These are phyloP conservation scores for Morphnarchus princeps DNA, from an alignment of 2,113 vertebrate species.

Conservation along the genomic window DNA sequence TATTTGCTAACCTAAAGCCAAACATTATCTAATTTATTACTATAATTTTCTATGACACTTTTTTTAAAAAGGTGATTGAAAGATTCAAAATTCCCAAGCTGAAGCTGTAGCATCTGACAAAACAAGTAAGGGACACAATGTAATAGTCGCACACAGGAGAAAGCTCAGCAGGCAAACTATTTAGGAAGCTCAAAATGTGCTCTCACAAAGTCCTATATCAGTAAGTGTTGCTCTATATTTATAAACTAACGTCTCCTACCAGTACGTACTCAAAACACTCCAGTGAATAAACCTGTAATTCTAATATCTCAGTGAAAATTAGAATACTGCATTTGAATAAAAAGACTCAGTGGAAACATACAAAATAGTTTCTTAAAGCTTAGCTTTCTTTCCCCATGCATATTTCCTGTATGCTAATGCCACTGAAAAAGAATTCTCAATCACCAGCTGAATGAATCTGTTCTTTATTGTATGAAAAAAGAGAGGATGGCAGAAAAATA, in stretches of 20 bases:
- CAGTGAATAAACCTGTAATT: neutral
- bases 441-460: neutral
- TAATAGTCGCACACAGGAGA: neutral
- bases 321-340: neutral
- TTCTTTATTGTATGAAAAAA: neutral
- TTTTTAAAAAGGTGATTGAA: neutral
- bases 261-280: neutral
- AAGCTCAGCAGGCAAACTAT: neutral
- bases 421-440: neutral
- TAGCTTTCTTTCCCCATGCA: neutral
- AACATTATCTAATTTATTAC: neutral
- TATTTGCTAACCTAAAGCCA: neutral
- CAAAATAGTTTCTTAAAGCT: neutral
- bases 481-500: conserved; percentile 11
- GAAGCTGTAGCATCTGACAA: neutral
- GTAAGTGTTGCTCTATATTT: neutral
- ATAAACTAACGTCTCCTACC: neutral
- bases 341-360: neutral
- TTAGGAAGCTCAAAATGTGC: neutral
- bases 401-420: neutral
- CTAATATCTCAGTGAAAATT: neutral
- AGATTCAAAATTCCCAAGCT: neutral
- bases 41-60: neutral
- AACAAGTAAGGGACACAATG: neutral
- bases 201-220: neutral